These are phyloP conservation scores for Agapetus fuscipes DNA, from an alignment of 2,888 invertebrate genomes.

Conservation along the genomic window DNA sequence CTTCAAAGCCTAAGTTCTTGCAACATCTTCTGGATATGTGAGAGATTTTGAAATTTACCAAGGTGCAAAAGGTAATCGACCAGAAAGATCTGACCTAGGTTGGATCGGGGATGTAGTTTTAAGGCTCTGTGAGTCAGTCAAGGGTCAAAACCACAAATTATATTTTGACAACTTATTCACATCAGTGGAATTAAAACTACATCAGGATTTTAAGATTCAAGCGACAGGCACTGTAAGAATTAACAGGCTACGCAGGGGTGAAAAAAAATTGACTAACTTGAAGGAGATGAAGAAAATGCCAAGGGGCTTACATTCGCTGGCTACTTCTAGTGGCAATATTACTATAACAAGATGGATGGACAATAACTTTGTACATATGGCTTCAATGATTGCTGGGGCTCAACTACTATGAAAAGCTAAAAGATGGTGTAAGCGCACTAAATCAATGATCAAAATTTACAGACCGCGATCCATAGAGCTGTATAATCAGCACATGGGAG, in stretches of 20 bases:
- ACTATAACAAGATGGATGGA: slow-evolving; percentile 2
- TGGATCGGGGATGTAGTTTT: slow-evolving; percentile 2
- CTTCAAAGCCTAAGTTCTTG: slow-evolving; percentile 25
- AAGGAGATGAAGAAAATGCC: slow-evolving; percentile 1
- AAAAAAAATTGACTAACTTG: neutral
- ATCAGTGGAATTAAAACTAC: slow-evolving; percentile 2
- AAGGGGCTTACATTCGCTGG: slow-evolving; percentile 1
- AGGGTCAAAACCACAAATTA: slow-evolving; percentile 3
- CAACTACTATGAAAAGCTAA: slow-evolving; percentile 1
- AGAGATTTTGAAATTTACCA: slow-evolving; percentile 26
- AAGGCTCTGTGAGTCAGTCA: slow-evolving; percentile 2
- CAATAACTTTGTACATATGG: too few relatives aligned
- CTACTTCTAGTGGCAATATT: slow-evolving; percentile 3
- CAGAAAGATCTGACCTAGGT: slow-evolving; percentile 1
- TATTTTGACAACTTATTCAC: slow-evolving; percentile 4
- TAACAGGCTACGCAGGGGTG: slow-evolving; percentile 2
- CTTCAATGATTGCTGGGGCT: slow-evolving; percentile 5
- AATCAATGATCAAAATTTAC: slow-evolving; percentile 1
- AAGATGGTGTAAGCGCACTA: slow-evolving; percentile 1
- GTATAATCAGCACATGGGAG: too few relatives aligned
- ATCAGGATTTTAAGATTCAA: slow-evolving; percentile 1
- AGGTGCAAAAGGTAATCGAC: slow-evolving; percentile 13
- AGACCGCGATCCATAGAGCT: neutral
- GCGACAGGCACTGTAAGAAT: too few relatives aligned
- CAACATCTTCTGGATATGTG: too few relatives aligned